phyloP scores from a whole-genome alignment of 2,888 invertebrate genomes.

The Fissipunctia ypsillon region DNA sequence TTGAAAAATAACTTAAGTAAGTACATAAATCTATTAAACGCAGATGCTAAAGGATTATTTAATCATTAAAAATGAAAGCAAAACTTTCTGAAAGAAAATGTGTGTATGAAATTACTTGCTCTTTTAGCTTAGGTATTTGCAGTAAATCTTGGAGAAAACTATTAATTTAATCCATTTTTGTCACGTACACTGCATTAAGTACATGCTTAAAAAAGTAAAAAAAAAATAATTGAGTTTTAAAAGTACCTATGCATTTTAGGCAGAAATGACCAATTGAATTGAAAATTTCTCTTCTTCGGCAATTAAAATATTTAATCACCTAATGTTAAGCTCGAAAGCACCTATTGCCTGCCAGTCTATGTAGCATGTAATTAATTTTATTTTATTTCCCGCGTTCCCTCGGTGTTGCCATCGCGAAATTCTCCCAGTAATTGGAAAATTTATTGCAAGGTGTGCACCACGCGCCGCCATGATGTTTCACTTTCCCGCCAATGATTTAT shows the following conservation, averaged over 20 bases:
- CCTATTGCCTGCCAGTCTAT: slow-evolving; percentile 54
- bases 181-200: background rate
- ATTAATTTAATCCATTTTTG: slow-evolving; percentile 26
- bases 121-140: background rate
- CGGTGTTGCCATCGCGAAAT: slow-evolving; percentile 83
- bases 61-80: background rate
- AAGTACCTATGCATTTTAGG: background rate
- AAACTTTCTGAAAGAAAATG: slow-evolving; percentile 23
- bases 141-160: slow-evolving; percentile 14
- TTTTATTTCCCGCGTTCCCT: slow-evolving; percentile 81
- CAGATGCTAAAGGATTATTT: background rate
- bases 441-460: slow-evolving; percentile 89
- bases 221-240: background rate
- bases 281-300: background rate
- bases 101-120: background rate
- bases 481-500: slow-evolving; percentile 90
- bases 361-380: slow-evolving; percentile 82
- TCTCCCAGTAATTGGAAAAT: slow-evolving; percentile 89
- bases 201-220: background rate
- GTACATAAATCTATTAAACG: background rate
- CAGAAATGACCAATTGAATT: background rate
- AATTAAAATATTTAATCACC: slow-evolving; percentile 14
- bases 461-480: slow-evolving; percentile 87
- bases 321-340: slow-evolving; percentile 22
- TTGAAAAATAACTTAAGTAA: background rate